A percentile compares a stretch with the other conserved stretches of the same genome.
Conservation (phyloP, 2,113 vertebrate species). For the Pagrus major region DNA sequence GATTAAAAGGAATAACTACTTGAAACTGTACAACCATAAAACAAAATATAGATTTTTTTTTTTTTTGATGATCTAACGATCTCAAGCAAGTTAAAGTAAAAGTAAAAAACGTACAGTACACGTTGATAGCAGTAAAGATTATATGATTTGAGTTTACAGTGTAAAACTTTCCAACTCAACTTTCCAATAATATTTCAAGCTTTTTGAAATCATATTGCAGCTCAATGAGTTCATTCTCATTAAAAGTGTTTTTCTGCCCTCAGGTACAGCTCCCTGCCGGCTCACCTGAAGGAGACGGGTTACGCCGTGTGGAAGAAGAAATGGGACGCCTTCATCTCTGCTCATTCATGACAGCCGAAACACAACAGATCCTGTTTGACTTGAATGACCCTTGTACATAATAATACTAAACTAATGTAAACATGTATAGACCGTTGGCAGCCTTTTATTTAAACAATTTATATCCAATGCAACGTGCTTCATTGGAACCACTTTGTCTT, state of each 20-base stretch:
- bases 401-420: neutral
- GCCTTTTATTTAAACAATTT: neutral
- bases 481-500: neutral
- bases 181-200: neutral
- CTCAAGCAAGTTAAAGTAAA: no score
- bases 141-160: no score
- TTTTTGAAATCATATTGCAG: neutral
- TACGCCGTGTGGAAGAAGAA: constrained; percentile 72
- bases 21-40: no score
- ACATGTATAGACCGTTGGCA: neutral
- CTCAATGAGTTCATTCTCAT: neutral
- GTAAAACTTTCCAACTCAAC: no score
- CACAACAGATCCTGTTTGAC: constrained; percentile 32
- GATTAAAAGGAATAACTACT: no score
- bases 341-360: constrained; percentile 40
- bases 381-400: constrained; percentile 23
- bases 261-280: constrained; percentile 83
- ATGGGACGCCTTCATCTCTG: constrained; percentile 78
- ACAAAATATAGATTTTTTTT: no score
- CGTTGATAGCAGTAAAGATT: no score
- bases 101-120: no score
- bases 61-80: no score
- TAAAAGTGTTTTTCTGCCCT: neutral
- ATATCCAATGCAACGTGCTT: neutral
- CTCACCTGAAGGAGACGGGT: constrained; percentile 65